Conservation (phyloP, 2,113 vertebrate species). For the cattle (Bos taurus) region DNA sequence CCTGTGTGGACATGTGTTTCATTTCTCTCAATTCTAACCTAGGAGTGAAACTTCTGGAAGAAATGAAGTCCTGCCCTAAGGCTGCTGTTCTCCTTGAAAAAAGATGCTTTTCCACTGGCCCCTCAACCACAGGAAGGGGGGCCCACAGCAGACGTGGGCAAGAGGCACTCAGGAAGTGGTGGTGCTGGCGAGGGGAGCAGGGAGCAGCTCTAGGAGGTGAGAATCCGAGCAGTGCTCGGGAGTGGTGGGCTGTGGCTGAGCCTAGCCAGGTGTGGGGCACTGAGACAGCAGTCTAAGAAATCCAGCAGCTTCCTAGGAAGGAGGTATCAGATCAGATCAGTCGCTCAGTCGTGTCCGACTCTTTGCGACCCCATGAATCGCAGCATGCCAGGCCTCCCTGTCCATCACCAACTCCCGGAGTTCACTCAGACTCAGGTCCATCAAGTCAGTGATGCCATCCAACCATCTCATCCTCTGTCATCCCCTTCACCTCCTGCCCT, state of each 20-base stretch:
- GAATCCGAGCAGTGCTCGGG: not conserved
- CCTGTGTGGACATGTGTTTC: not conserved
- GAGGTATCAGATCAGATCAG: not conserved
- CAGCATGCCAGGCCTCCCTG: too few relatives aligned
- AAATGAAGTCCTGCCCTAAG: not conserved
- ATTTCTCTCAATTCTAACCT: not conserved
- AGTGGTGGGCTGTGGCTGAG: not conserved
- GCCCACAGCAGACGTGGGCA: not conserved
- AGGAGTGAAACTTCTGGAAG: too few relatives aligned
- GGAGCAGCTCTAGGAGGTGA: not conserved
- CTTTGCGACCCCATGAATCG: too few relatives aligned
- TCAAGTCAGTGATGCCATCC: too few relatives aligned
- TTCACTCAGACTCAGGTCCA: too few relatives aligned
- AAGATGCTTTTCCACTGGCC: not conserved
- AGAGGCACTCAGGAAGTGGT: not conserved
- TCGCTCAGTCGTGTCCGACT: too few relatives aligned
- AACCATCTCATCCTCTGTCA: too few relatives aligned
- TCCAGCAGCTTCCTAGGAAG: not conserved
- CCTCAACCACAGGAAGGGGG: not conserved
- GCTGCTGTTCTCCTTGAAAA: not conserved
- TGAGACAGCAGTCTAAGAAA: not conserved
- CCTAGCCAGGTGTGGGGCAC: not conserved
- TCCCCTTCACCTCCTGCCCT: too few relatives aligned
- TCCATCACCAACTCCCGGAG: too few relatives aligned
- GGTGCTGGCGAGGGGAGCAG: fast-evolving